phyloP scores from a whole-genome alignment of 2,888 invertebrate species.

The Mellilla xanthometata region DNA sequence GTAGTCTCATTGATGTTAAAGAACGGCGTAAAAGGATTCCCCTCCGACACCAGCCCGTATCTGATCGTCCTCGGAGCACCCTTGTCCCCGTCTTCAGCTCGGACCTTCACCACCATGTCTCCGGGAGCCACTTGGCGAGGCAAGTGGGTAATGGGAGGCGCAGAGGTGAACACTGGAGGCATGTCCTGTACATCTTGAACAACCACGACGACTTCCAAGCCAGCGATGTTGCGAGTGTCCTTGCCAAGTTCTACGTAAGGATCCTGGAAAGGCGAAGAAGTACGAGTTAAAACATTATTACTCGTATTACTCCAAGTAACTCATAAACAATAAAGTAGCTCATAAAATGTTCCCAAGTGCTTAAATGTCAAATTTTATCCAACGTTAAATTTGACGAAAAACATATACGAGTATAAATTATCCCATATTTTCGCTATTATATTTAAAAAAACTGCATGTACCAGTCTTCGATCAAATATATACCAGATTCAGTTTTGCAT shows the following conservation, averaged over 20 bases:
- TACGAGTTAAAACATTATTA: too few species aligned
- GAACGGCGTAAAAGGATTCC: constrained; percentile 92
- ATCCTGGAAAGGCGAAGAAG: constrained; percentile 81
- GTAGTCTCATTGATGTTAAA: constrained; percentile 93
- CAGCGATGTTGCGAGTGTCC: constrained; percentile 94
- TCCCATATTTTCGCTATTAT: too few species aligned
- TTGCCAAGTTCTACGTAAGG: constrained; percentile 92
- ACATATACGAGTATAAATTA: too few species aligned
- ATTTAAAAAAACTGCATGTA: too few species aligned
- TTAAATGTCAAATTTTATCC: too few species aligned
- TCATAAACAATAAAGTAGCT: too few species aligned
- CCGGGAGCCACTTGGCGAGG: constrained; percentile 85
- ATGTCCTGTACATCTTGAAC: constrained; percentile 96
- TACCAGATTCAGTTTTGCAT: too few species aligned
- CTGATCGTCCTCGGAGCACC: constrained; percentile 92
- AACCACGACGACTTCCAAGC: constrained; percentile 92
- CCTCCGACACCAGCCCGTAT: constrained; percentile 92
- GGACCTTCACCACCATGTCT: constrained; percentile 86
- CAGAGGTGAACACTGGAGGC: constrained; percentile 93
- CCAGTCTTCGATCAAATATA: too few species aligned
- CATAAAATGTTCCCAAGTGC: too few species aligned
- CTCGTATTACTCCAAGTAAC: too few species aligned
- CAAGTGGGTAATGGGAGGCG: constrained; percentile 93
- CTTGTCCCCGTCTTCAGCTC: constrained; percentile 94
- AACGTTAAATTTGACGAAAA: too few species aligned